Evolutionary conservation across 2,888 invertebrate genomes (phyloP).

Genomic region (Synergus umbraculus): DNA sequence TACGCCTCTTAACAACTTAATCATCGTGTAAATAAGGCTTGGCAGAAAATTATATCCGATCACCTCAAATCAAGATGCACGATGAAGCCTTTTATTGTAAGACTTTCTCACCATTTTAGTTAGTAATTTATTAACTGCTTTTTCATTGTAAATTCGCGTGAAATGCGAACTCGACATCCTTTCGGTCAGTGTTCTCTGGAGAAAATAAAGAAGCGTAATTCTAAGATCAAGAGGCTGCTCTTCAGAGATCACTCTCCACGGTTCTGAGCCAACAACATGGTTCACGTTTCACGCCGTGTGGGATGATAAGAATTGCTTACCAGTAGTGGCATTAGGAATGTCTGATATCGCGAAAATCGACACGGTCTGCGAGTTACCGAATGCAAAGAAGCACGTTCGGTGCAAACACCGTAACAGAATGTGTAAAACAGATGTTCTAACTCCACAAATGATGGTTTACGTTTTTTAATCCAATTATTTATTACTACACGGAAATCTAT

Average conservation of each 20-base stretch:
- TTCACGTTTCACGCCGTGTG: not conserved
- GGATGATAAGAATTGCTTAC: constrained; percentile 2
- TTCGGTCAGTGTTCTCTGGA: not conserved
- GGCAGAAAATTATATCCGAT: constrained; percentile 1
- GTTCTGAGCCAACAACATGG: not conserved
- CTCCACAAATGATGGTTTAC: not conserved
- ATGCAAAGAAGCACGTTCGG: no score
- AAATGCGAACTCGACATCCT: not conserved
- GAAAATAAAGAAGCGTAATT: constrained; percentile 4
- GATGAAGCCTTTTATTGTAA: not conserved
- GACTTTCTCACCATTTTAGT: not conserved
- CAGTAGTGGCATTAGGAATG: constrained; percentile 1
- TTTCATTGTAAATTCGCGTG: not conserved
- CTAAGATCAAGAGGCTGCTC: not conserved
- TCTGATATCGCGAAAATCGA: not conserved
- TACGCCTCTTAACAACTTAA: constrained; percentile 15
- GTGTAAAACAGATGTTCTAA: not conserved
- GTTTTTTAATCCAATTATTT: not conserved
- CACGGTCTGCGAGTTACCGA: not conserved
- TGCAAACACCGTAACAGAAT: not conserved
- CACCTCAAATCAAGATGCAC: constrained; percentile 8
- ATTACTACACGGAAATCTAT: no score
- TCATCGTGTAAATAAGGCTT: constrained; percentile 1
- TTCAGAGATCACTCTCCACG: constrained; percentile 5
- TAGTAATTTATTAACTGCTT: not conserved